Evolutionary conservation across 2,113 vertebrate species (phyloP).

Genomic region (Rhegmatorhina hoffmannsi): DNA sequence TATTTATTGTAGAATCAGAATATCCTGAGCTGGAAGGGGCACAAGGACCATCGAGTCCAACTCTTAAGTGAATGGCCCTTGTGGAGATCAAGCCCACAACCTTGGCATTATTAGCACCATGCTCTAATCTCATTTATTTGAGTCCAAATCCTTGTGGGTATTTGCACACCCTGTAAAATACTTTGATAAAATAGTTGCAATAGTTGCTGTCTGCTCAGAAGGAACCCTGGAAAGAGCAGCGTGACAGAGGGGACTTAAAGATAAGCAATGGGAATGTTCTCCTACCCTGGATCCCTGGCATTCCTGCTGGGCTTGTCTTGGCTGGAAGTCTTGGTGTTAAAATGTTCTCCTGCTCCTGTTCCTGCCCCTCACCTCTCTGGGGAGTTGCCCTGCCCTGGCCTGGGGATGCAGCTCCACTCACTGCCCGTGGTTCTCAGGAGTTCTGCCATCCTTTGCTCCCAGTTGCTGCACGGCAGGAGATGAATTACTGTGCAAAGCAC

Average conservation of each 20-base stretch:
- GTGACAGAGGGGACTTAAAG: not conserved
- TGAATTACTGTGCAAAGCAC: not conserved
- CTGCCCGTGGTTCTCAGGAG: not conserved
- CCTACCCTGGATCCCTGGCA: not conserved
- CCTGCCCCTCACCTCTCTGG: not conserved
- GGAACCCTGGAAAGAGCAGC: not conserved
- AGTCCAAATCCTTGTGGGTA: not conserved
- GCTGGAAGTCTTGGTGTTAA: not conserved
- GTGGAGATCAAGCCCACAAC: not conserved
- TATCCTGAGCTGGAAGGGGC: not conserved
- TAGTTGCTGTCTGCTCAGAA: not conserved
- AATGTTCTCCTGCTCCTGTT: accelerated
- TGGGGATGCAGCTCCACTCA: not conserved
- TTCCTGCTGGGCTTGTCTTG: not conserved
- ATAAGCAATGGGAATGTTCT: not conserved
- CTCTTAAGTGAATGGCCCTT: not conserved
- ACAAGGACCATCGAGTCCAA: not conserved
- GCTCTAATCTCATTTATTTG: not conserved
- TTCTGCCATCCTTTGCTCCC: not conserved
- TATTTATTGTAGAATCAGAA: not conserved
- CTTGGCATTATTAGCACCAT: not conserved
- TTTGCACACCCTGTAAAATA: not conserved
- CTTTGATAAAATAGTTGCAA: not conserved
- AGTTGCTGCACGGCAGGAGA: not conserved
- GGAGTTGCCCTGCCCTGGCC: not conserved